Evolutionary conservation across 2,888 invertebrate genomes (phyloP).

Genomic region (Pantelozetes paolii): DNA sequence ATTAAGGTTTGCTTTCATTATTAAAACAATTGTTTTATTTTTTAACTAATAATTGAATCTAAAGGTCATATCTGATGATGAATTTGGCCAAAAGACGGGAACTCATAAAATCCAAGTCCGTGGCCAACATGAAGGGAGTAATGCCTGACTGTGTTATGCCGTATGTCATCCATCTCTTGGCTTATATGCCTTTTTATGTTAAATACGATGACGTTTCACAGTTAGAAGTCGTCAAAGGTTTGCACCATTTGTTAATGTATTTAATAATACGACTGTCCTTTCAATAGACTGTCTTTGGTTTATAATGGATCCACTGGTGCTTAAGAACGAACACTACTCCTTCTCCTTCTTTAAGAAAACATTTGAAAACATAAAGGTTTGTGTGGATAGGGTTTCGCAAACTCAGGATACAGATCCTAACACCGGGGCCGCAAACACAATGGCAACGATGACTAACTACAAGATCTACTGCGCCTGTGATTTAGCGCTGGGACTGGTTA

Average conservation of each 20-base stretch:
- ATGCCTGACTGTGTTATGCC: constrained; percentile 96
- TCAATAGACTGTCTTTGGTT: constrained; percentile 90
- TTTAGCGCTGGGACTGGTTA: constrained; percentile 81
- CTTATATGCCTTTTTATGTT: constrained; percentile 83
- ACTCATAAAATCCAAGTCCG: constrained; percentile 42
- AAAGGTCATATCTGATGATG: constrained; percentile 62
- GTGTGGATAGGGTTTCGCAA: constrained; percentile 43
- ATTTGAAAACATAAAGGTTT: constrained; percentile 81
- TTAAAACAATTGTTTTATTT: background rate
- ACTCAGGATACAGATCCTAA: constrained; percentile 20
- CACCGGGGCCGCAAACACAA: constrained; percentile 24
- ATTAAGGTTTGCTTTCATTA: constrained; percentile 11
- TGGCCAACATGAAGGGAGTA: constrained; percentile 52
- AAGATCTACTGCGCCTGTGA: constrained; percentile 88
- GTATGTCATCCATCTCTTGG: constrained; percentile 89
- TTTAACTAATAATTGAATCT: background rate
- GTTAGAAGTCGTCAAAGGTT: constrained; percentile 43
- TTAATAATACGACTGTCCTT: too few species aligned
- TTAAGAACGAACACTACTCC: constrained; percentile 87
- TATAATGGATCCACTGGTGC: constrained; percentile 85
- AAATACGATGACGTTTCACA: constrained; percentile 68
- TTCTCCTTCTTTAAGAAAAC: constrained; percentile 91
- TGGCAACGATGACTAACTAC: constrained; percentile 43
- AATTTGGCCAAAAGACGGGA: constrained; percentile 76
- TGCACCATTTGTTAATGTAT: too few species aligned